A percentile compares a stretch with the other conserved stretches of the same genome.
These are phyloP conservation scores for Drosophila dunni DNA, from an alignment of 1,140 invertebrate species.

Conservation along the genomic window DNA sequence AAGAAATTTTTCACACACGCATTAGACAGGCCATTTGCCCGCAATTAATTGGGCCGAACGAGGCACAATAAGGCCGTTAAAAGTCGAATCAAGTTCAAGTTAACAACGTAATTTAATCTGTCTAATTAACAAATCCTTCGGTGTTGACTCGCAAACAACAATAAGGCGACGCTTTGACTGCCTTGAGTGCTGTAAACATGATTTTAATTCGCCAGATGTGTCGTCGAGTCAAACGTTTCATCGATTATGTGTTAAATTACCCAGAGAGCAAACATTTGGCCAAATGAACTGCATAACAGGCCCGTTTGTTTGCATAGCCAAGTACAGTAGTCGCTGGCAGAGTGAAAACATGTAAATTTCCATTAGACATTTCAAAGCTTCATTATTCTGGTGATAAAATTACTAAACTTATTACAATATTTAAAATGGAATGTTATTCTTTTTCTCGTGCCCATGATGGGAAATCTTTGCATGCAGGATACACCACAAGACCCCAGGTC, in stretches of 20 bases:
- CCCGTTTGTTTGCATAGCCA: background rate
- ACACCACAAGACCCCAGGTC: conserved; percentile 42
- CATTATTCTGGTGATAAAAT: no score
- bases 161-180: conserved; percentile 50
- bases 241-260: conserved; percentile 80
- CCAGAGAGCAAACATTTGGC: conserved; percentile 51
- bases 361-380: background rate
- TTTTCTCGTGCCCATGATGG: conserved; percentile 35
- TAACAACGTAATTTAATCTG: conserved; percentile 46
- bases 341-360: background rate
- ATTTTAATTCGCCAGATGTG: conserved; percentile 57
- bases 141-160: conserved; percentile 13
- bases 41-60: conserved; percentile 21
- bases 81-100: conserved; percentile 28
- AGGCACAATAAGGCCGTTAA: conserved; percentile 22
- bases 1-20: background rate
- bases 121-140: conserved; percentile 68
- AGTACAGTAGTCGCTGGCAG: background rate
- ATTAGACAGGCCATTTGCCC: conserved; percentile 20
- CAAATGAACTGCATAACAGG: conserved; percentile 30
- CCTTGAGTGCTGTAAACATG: conserved; percentile 52
- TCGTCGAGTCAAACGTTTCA: conserved; percentile 41
- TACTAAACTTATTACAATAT: background rate
- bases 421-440: background rate
- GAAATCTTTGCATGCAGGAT: conserved; percentile 31